Base-by-base conservation (phyloP, 2,888 invertebrate species). In the Hofmannophila pseudospretella region DNA sequence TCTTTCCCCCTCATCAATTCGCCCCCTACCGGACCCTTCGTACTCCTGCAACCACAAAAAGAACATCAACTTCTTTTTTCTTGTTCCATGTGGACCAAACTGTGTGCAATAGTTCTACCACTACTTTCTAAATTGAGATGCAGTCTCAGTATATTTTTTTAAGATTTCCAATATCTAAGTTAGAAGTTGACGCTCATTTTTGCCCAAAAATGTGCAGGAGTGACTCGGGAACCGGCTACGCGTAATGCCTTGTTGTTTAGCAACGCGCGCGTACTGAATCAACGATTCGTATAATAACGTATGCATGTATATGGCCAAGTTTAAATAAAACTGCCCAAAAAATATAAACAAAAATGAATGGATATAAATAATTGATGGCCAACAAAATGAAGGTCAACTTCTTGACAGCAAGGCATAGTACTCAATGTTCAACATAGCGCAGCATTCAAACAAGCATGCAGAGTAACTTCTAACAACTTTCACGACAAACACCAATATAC, bases 361-460 rank as follows among this genome's bases (percentile, higher is more conserved):
- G 80, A 88, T 88, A 90, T 87, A 90, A 90, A 89, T 90, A 92
- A 92, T n/a, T 91, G 92, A 92, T 92, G 92, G 93, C 93, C 92
- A 92, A 93, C 92, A 90, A 93, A 94, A 94, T 94, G 94, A 94
- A 93, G 94, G 94, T 95, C 94, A 95, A 95, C 94, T 95, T 94
- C 94, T 94, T 94, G 93, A 94, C 91, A 91, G 90, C 90, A 88
- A 88, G 88, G 88, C 88, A 88, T 80, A 82, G 69, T 78, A 86
- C 67, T 79, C 72, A 72, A 76, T 78, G 66, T 75, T 75, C 46
- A 72, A 71, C 76, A 75, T 74, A 85, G 82, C 87, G 70, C 74
- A 81, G 85, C 84, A 74, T 70, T 76, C 64, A 77, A 68, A 79
- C 63, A 82, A 85, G 85, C 88, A 86, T 87, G 86, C 85, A 80